These are phyloP conservation scores for Leistus spinibarbis DNA, from an alignment of 2,888 invertebrate species.

Conservation along the genomic window DNA sequence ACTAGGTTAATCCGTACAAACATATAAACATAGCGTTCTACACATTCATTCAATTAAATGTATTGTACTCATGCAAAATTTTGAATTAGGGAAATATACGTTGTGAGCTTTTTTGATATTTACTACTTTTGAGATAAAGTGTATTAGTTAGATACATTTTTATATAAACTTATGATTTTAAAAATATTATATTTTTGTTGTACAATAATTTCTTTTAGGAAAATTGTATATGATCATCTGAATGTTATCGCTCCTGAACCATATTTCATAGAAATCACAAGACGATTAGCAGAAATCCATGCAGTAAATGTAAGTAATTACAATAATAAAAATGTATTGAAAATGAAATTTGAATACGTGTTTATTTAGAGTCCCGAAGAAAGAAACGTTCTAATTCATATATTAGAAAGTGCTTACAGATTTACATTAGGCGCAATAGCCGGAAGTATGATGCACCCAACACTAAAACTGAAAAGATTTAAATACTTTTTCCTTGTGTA, in stretches of 20 bases:
- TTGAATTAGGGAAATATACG: no score
- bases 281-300: conserved; percentile 85
- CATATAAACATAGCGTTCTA: no score
- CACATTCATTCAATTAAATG: no score
- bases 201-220: conserved; percentile 69
- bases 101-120: no score
- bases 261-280: conserved; percentile 91
- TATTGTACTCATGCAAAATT: no score
- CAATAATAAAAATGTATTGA: not conserved
- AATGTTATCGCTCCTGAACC: conserved; percentile 92
- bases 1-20: no score
- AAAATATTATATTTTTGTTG: no score
- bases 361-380: conserved; percentile 84
- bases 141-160: no score
- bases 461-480: conserved; percentile 7
- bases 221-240: conserved; percentile 87
- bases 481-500: conserved; percentile 51
- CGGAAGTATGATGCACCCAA: conserved; percentile 70
- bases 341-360: conserved; percentile 33
- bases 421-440: conserved; percentile 90
- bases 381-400: conserved; percentile 81
- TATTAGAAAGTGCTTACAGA: conserved; percentile 91
- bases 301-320: conserved; percentile 78
- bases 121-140: no score
- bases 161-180: no score